phyloP scores from a whole-genome alignment of 2,888 invertebrate genomes.

The Parapristionchus giblindavisi region DNA sequence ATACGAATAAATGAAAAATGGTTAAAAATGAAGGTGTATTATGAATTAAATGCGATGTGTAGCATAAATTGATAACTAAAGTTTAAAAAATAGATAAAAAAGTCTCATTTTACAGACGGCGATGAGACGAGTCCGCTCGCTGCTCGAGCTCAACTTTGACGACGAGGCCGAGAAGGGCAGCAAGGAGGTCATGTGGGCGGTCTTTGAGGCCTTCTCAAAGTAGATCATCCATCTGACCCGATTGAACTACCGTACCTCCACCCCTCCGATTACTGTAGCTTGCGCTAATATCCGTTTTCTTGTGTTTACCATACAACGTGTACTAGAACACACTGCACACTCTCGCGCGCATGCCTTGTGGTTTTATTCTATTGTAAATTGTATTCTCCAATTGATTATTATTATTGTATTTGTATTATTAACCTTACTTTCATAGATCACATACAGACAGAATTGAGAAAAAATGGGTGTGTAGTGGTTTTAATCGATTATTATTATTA shows the following conservation, averaged over 20 bases:
- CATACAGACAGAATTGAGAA: too few species aligned
- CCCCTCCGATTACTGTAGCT: background rate
- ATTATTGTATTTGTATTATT: too few species aligned
- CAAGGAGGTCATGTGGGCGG: slow-evolving; percentile 94
- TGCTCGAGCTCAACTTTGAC: slow-evolving; percentile 96
- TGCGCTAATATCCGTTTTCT: background rate
- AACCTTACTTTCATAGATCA: too few species aligned
- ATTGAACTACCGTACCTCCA: slow-evolving; percentile 3
- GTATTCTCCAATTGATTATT: too few species aligned
- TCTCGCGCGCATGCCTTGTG: slow-evolving; percentile 2
- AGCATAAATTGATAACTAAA: too few species aligned
- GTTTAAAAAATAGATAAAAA: too few species aligned
- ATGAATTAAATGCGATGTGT: too few species aligned
- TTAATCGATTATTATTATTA: too few species aligned
- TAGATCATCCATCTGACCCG: slow-evolving; percentile 72
- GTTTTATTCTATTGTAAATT: too few species aligned
- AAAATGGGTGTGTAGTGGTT: too few species aligned
- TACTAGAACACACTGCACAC: background rate
- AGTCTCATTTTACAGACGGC: slow-evolving; percentile 79
- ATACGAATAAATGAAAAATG: too few species aligned
- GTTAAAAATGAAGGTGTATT: too few species aligned
- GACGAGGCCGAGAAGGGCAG: slow-evolving; percentile 85
- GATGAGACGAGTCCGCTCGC: slow-evolving; percentile 92
- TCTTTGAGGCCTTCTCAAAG: slow-evolving; percentile 97
- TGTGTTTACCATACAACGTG: background rate